phyloP scores from a whole-genome alignment of 1,140 invertebrate genomes.

The Pseudobourletiella spinata region DNA sequence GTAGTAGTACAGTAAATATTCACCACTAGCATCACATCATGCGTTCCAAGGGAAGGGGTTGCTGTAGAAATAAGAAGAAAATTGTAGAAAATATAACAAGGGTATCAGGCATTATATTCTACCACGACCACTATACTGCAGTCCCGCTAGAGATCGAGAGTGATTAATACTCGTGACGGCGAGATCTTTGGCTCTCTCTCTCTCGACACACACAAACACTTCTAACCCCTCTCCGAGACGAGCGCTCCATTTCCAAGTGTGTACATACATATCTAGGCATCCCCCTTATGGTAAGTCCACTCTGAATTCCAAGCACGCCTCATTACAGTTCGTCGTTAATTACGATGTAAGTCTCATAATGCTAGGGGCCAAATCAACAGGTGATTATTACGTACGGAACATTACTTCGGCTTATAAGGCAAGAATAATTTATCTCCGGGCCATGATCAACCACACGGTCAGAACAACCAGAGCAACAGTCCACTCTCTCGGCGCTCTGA shows the following conservation, averaged over 20 bases:
- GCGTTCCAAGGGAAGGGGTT: too few species aligned
- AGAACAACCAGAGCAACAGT: not conserved
- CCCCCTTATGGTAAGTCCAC: not conserved
- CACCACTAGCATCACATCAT: too few species aligned
- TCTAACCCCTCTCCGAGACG: too few species aligned
- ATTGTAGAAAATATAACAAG: slow-evolving; percentile 11
- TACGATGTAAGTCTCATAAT: slow-evolving; percentile 23
- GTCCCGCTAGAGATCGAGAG: too few species aligned
- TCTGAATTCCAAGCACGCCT: slow-evolving; percentile 3
- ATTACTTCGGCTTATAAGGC: slow-evolving; percentile 24
- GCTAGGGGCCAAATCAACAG: slow-evolving; percentile 22
- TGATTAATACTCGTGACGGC: slow-evolving; percentile 12
- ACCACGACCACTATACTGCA: too few species aligned
- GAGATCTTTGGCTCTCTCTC: not conserved
- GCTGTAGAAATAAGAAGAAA: too few species aligned
- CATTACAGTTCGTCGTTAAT: slow-evolving; percentile 18
- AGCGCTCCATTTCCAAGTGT: too few species aligned
- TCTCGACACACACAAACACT: too few species aligned
- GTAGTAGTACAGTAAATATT: too few species aligned
- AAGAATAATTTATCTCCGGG: slow-evolving; percentile 19
- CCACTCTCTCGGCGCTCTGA: not conserved
- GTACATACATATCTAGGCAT: too few species aligned
- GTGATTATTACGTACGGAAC: slow-evolving; percentile 27
- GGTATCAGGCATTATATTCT: slow-evolving; percentile 5
- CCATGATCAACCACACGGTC: not conserved